Conservation (phyloP, 1,140 invertebrate species). For the Drosophila melanogaster region Release_6_plus_ISO1_MT NT_033777.3:12346001-12346500, state of each 20-base stretch:
- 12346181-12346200: no score
- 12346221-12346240: no score
- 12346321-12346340: conserved; percentile 31
- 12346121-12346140: neutral
- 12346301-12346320: neutral
- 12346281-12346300: no score
- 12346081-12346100: neutral
- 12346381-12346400: conserved; percentile 67
- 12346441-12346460: conserved; percentile 52
- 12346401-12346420: conserved; percentile 5
- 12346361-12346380: conserved; percentile 80
- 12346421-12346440: neutral
- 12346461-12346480: conserved; percentile 83
- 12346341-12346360: conserved; percentile 58
- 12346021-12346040: conserved; percentile 67
- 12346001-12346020: conserved; percentile 62
- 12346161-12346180: no score
- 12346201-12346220: no score
- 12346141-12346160: no score
- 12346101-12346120: neutral
- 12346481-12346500: conserved; percentile 80
- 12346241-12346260: no score
- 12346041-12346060: conserved; percentile 38
- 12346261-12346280: no score
- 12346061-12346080: conserved; percentile 42